Evolutionary conservation across 2,888 invertebrate species (phyloP), one percentile per base, ranked within the genome.

Genomic region (Tupiocoris notatus): DNA sequence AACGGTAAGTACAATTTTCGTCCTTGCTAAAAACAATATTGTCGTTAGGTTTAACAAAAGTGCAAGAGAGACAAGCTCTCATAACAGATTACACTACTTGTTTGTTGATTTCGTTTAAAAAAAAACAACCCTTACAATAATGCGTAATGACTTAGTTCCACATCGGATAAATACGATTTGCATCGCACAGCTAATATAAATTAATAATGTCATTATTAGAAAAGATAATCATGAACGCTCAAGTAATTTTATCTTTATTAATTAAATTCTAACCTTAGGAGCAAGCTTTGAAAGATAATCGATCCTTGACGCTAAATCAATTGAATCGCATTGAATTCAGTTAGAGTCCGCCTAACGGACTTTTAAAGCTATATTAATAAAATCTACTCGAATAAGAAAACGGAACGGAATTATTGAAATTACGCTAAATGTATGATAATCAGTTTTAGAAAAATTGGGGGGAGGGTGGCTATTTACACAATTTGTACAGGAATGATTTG

Each of bases 1-100:
- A 39, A 61, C 73, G 73, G 73, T 73, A 73, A 73, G 73, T 73
- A 73, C 73, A 73, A 22, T 73, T 39, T 70, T 73, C 62, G 73
- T 63, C 62, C 73, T 39, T 73, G 62, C 25, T 25, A 62, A 62
- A 71, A 58, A 58, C n/a, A 70, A 62, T 9, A 39, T 7, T 39
- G 39, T 39, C n/a, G 12, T 39, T 39, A 39, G 39, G 39, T 39
- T 39, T 39, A 39, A 39, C 39, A 39, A 12, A 6, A 59, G 59
- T 59, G n/a, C 16, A n/a, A 59, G 59, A 59, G 59, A 3, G 20
- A n/a, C 7, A 59, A 59, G 6, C n/a, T 9, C 59, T 59, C n/a
- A 59, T 9, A n/a, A 59, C 59, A n/a, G 20, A 59, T 18, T 20
- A 59, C n/a, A n/a, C 3, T 3, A 9, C 16, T 18, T 20, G 20